Conservation (phyloP, 2,797 vertebrate genomes). For the Hapalemur alaotrensis region DNA sequence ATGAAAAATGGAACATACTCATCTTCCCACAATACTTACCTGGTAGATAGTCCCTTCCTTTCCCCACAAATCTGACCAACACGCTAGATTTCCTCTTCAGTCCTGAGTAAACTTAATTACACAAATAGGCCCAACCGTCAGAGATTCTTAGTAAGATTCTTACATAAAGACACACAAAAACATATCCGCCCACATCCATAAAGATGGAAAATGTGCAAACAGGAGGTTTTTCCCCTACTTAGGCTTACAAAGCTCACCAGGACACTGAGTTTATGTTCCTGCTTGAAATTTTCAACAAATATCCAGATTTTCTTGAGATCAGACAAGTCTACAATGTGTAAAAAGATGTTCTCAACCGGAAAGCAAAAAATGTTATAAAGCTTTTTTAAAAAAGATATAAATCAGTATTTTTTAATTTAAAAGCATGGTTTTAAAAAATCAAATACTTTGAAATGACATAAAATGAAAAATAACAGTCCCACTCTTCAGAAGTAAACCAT, state of each 20-base stretch:
- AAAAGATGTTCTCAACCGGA: constrained; percentile 85
- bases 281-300: constrained; percentile 88
- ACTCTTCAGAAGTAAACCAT: not conserved
- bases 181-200: not conserved
- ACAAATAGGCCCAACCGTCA: not conserved
- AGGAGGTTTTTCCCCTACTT: not conserved
- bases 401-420: not conserved
- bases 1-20: not conserved
- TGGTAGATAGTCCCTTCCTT: too few species aligned
- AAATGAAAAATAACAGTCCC: not conserved
- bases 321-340: constrained; percentile 91
- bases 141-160: not conserved
- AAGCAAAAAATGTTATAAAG: not conserved
- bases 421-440: not conserved
- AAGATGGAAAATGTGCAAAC: not conserved
- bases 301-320: constrained; percentile 89
- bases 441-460: not conserved
- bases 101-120: not conserved
- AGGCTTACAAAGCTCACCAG: constrained; percentile 82
- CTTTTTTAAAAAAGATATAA: not conserved
- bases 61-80: not conserved
- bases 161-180: not conserved
- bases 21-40: too few species aligned
- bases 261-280: constrained; percentile 86
- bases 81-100: not conserved